Evolutionary conservation across 1,140 invertebrate species (phyloP).

Genomic region (Calliopsis andreniformis): DNA sequence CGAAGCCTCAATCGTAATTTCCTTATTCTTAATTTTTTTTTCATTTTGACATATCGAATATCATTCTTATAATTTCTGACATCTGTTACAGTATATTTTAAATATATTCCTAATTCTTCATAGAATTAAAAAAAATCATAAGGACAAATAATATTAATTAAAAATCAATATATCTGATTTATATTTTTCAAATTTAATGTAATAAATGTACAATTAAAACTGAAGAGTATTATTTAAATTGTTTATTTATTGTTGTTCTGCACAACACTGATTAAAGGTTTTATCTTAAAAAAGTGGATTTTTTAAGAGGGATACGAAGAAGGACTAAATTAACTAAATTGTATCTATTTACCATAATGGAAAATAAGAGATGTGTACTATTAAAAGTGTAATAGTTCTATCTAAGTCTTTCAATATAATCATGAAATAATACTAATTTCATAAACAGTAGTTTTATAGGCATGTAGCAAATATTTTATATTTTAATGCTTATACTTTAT

Average conservation of each 20-base stretch:
- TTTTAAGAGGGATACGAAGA: slow-evolving; percentile 41
- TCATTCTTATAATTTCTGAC: no score
- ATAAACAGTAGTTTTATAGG: not conserved
- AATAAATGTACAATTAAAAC: not conserved
- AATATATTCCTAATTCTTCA: no score
- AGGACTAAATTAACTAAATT: slow-evolving; percentile 1
- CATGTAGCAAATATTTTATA: not conserved
- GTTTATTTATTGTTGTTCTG: not conserved
- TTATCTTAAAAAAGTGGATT: slow-evolving; percentile 21
- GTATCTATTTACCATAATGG: slow-evolving; percentile 5
- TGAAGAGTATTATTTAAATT: not conserved
- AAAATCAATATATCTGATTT: no score
- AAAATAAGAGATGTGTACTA: not conserved
- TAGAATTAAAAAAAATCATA: not conserved
- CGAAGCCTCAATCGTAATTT: no score
- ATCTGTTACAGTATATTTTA: no score
- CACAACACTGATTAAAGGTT: slow-evolving; percentile 29
- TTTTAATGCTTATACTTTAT: not conserved
- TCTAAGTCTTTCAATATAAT: not conserved
- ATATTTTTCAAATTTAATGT: not conserved
- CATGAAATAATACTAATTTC: not conserved
- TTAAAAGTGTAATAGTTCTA: not conserved
- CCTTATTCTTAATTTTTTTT: no score
- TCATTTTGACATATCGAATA: no score
- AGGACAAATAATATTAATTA: no score